Evolutionary conservation across 2,797 vertebrate genomes (phyloP).

Genomic region (Gallinago stenura): DNA sequence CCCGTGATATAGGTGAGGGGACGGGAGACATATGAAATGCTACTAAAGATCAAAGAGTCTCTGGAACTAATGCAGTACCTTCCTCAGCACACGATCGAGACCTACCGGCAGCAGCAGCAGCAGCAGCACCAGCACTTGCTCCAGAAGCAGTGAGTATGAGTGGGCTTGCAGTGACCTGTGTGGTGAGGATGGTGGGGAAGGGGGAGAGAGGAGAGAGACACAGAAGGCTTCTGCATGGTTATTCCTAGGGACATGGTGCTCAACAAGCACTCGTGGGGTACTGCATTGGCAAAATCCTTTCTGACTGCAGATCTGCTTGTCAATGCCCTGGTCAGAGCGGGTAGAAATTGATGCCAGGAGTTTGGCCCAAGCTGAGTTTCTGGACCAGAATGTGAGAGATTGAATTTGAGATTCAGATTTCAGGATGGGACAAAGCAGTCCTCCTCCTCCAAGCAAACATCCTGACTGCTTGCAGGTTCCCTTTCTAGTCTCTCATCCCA

Average conservation of each 20-base stretch:
- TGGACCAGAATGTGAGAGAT: background rate
- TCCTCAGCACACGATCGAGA: constrained; percentile 98
- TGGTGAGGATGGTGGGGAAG: background rate
- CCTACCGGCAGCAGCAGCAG: constrained; percentile 97
- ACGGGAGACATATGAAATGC: constrained; percentile 97
- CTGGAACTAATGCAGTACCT: constrained; percentile 99
- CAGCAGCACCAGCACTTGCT: constrained; percentile 97
- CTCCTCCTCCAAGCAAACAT: fast-evolving
- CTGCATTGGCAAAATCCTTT: background rate
- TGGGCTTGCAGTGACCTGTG: background rate
- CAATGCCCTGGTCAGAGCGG: background rate
- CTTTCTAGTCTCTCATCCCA: background rate
- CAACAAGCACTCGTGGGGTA: background rate
- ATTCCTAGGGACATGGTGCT: background rate
- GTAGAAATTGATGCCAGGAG: background rate
- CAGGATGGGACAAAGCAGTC: background rate
- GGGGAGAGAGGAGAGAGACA: constrained; percentile 60
- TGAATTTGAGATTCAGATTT: background rate
- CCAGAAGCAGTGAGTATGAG: constrained; percentile 96
- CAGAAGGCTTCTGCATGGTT: background rate
- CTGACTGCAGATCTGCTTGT: background rate
- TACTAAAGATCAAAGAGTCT: constrained; percentile 98
- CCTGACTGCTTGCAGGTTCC: background rate
- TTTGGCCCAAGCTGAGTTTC: background rate
- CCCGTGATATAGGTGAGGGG: constrained; percentile 88